Percentiles rank a stretch among this genome's conserved stretches.
Conservation (phyloP, 2,888 invertebrate species). For the Drosophila monieri region DNA sequence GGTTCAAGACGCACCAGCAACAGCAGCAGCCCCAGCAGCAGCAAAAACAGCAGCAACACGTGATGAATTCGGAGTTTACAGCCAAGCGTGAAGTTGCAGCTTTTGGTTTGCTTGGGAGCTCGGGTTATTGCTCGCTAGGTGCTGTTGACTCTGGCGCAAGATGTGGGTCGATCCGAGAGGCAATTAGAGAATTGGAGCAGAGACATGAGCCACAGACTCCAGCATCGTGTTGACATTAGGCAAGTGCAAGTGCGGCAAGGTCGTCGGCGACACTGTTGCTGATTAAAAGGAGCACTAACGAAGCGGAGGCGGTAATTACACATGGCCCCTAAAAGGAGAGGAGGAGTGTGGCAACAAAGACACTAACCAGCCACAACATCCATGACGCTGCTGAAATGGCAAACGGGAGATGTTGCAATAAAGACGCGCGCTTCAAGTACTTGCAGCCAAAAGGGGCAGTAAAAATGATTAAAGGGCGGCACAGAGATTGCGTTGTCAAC, state of each 20-base stretch:
- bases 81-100: conserved; percentile 42
- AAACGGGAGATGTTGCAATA: conserved; percentile 43
- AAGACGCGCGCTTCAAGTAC: conserved; percentile 35
- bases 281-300: conserved; percentile 24
- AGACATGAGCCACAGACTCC: conserved; percentile 20
- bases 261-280: conserved; percentile 41
- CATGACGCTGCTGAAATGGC: conserved; percentile 50
- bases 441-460: conserved; percentile 15
- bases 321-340: conserved; percentile 11
- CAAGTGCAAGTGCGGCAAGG: conserved; percentile 56
- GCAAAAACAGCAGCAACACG: conserved; percentile 24
- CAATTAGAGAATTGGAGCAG: conserved; percentile 63
- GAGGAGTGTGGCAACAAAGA: conserved; percentile 28
- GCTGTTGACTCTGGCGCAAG: conserved; percentile 37
- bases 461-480: conserved; percentile 57
- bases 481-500: conserved; percentile 54
- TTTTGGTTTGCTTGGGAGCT: neutral
- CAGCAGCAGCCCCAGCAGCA: conserved; percentile 25
- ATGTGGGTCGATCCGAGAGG: conserved; percentile 63
- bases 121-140: conserved; percentile 75
- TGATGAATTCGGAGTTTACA: conserved; percentile 27
- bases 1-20: conserved; percentile 64
- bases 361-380: conserved; percentile 33
- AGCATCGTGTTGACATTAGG: conserved; percentile 28
- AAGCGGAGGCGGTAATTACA: conserved; percentile 12